These are phyloP conservation scores for Takifugu ocellatus DNA, from an alignment of 2,797 vertebrate genomes.

Conservation along the genomic window DNA sequence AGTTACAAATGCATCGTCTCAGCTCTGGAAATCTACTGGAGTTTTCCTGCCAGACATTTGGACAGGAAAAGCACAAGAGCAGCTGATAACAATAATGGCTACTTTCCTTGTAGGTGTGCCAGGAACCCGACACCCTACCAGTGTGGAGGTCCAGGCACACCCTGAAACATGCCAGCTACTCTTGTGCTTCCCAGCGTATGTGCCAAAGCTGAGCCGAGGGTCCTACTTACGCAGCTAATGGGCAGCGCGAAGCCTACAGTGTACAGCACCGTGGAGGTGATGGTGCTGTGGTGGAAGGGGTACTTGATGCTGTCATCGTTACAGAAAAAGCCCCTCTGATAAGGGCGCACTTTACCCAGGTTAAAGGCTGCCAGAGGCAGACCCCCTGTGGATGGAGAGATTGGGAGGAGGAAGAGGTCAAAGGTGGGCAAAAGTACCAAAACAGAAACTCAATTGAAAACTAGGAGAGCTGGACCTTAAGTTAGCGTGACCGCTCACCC, in stretches of 20 bases:
- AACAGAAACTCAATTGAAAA: neutral
- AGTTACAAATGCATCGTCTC: neutral
- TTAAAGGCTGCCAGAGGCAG: constrained; percentile 95
- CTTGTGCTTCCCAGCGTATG: too few relatives aligned
- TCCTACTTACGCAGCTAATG: constrained; percentile 95
- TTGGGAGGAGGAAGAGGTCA: constrained; percentile 45
- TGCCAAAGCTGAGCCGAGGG: neutral
- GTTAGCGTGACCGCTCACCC: neutral
- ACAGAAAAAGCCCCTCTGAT: constrained; percentile 99
- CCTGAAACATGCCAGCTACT: neutral
- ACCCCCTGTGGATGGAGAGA: constrained; percentile 89
- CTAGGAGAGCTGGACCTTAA: neutral
- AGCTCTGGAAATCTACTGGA: neutral
- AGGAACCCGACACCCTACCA: neutral
- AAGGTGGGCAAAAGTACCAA: neutral
- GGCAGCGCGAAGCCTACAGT: constrained; percentile 91
- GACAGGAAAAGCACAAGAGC: constrained; percentile 10
- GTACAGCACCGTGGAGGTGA: constrained; percentile 90
- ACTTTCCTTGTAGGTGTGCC: constrained; percentile 11
- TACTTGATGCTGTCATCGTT: constrained; percentile 95
- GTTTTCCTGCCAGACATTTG: constrained; percentile 11
- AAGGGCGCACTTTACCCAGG: constrained; percentile 94
- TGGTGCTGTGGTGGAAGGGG: constrained; percentile 91
- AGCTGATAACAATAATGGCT: constrained; percentile 6
- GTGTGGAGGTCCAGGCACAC: neutral